A percentile compares a stretch with the other conserved stretches of the same genome.
These are phyloP conservation scores for Oxycera nigricornis DNA, from an alignment of 2,888 invertebrate species.

Conservation along the genomic window DNA sequence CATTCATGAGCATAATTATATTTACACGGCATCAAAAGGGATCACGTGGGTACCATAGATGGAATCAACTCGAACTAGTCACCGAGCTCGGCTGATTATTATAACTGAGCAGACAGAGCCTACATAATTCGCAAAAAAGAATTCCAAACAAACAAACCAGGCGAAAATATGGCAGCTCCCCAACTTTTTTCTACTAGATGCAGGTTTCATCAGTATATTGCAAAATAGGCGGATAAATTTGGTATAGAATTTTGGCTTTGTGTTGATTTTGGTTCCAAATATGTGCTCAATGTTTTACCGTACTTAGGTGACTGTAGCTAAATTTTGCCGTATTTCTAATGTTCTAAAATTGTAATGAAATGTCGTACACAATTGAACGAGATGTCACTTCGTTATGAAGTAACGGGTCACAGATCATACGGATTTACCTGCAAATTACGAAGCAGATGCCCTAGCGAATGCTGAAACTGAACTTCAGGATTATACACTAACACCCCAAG, in stretches of 20 bases:
- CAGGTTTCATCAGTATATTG: not conserved
- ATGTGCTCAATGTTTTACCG: not conserved
- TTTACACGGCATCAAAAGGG: not conserved
- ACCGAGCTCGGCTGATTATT: not conserved
- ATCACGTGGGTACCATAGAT: not conserved
- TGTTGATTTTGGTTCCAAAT: not conserved
- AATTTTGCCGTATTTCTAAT: too few relatives aligned
- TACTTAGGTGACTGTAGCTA: too few relatives aligned
- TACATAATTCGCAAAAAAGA: not conserved
- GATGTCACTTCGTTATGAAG: too few relatives aligned
- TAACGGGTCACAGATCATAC: too few relatives aligned
- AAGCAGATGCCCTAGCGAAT: too few relatives aligned
- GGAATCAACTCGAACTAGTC: not conserved
- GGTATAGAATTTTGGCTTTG: not conserved
- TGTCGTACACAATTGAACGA: too few relatives aligned
- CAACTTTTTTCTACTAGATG: not conserved
- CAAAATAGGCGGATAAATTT: not conserved
- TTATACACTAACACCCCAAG: too few relatives aligned
- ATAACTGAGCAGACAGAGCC: not conserved
- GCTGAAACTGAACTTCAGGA: too few relatives aligned
- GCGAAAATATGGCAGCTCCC: not conserved
- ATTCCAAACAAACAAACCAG: not conserved
- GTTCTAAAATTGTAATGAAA: too few relatives aligned
- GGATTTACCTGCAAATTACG: too few relatives aligned
- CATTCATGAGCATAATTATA: not conserved